These are phyloP conservation scores for Oryctes rhinoceros DNA, from an alignment of 1,140 invertebrate species.

Conservation along the genomic window DNA sequence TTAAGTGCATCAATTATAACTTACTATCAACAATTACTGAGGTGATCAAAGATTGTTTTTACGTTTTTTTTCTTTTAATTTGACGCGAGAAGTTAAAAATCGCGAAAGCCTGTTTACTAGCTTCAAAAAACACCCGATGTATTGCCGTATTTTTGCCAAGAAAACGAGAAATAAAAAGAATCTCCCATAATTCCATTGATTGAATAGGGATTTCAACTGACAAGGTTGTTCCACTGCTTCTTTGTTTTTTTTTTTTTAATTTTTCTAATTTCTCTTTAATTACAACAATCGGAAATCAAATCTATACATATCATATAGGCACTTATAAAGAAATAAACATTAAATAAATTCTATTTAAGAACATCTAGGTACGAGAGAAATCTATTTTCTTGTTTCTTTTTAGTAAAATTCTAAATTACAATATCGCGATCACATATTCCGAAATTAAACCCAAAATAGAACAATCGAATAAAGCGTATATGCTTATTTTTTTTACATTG, in stretches of 20 bases:
- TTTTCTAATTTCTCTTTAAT: background rate
- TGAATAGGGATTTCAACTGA: background rate
- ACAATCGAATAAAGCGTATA: background rate
- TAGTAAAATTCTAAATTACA: slow-evolving; percentile 1
- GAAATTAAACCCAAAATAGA: background rate
- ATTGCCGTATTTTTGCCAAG: slow-evolving; percentile 21
- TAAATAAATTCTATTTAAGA: background rate
- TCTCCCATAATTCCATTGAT: background rate
- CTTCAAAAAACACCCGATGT: background rate
- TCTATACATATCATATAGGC: slow-evolving; percentile 27
- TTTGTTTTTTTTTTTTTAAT: background rate
- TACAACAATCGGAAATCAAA: background rate
- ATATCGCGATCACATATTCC: slow-evolving; percentile 9
- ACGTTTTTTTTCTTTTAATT: no score
- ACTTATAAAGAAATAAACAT: slow-evolving; percentile 17
- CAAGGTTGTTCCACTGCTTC: background rate
- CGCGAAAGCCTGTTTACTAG: background rate
- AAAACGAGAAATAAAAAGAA: background rate
- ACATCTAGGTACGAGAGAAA: slow-evolving; percentile 2
- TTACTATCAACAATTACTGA: background rate
- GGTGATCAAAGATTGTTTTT: no score
- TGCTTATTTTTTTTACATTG: background rate
- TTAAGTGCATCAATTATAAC: background rate
- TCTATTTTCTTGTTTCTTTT: background rate
- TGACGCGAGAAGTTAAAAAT: background rate